These are phyloP conservation scores for Anolis sagrei DNA, from an alignment of 2,113 vertebrate species.

Conservation along the genomic window DNA sequence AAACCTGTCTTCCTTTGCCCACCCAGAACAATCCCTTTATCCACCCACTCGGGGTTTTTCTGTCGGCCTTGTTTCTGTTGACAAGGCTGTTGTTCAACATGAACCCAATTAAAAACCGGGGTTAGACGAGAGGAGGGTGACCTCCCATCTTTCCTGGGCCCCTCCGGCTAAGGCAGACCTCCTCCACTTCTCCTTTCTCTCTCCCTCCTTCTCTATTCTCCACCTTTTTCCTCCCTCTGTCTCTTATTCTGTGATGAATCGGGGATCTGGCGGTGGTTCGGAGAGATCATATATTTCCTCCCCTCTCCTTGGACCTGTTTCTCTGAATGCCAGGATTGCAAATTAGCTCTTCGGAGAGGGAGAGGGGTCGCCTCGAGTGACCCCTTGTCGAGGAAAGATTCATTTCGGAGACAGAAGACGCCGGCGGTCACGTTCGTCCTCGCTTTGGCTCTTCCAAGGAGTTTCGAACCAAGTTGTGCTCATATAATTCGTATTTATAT, in stretches of 20 bases:
- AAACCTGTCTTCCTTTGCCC: background rate
- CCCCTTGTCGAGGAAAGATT: background rate
- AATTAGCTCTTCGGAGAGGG: constrained; percentile 27
- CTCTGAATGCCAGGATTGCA: constrained; percentile 45
- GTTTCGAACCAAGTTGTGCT: background rate
- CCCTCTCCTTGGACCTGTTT: background rate
- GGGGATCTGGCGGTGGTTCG: too few relatives aligned
- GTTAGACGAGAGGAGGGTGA: background rate
- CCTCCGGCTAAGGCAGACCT: constrained; percentile 6
- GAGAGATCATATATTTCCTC: background rate
- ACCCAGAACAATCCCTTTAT: constrained; percentile 9
- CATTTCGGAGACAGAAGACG: background rate
- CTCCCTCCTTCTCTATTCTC: background rate
- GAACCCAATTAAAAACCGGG: constrained; percentile 37
- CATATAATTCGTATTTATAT: too few relatives aligned
- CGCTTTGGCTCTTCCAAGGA: background rate
- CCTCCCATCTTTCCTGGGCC: constrained; percentile 5
- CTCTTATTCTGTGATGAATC: background rate
- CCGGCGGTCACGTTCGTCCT: background rate
- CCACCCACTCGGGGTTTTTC: constrained; percentile 3
- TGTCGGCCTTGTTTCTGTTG: background rate
- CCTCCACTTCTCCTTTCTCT: too few relatives aligned
- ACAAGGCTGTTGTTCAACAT: background rate
- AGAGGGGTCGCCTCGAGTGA: constrained; percentile 1
- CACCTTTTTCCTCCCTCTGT: background rate